Conservation (phyloP, 2,797 vertebrate species). For the Tragelaphus oryx region DNA sequence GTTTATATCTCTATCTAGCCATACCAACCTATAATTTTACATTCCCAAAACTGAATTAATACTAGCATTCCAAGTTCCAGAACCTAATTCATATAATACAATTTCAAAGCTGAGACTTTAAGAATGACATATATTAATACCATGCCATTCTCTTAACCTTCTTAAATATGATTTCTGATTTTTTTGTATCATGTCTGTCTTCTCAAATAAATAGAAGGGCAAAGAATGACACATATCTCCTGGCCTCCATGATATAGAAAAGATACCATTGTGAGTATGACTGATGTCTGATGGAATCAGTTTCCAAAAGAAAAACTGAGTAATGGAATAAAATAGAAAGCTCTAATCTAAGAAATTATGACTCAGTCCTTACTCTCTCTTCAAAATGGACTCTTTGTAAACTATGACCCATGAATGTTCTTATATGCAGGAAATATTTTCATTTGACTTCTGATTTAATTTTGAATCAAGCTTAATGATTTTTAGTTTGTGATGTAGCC, state of each 20-base stretch:
- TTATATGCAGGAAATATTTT: neutral
- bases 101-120: conserved; percentile 3
- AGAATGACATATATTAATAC: neutral
- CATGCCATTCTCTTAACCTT: neutral
- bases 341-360: neutral
- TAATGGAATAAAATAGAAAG: neutral
- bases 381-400: conserved; percentile 9
- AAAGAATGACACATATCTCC: neutral
- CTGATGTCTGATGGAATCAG: neutral
- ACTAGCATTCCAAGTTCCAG: neutral
- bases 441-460: neutral
- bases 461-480: neutral
- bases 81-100: neutral
- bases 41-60: neutral
- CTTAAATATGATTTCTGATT: neutral
- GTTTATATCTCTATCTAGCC: neutral
- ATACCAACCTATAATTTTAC: neutral
- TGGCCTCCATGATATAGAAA: neutral
- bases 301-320: neutral
- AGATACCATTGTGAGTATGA: neutral
- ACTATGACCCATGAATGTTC: neutral
- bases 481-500: neutral
- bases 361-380: neutral
- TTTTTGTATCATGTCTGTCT: neutral
- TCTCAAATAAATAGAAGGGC: neutral